Base-by-base conservation (phyloP, 2,113 vertebrate species). In the Lethenteron reissneri region DNA sequence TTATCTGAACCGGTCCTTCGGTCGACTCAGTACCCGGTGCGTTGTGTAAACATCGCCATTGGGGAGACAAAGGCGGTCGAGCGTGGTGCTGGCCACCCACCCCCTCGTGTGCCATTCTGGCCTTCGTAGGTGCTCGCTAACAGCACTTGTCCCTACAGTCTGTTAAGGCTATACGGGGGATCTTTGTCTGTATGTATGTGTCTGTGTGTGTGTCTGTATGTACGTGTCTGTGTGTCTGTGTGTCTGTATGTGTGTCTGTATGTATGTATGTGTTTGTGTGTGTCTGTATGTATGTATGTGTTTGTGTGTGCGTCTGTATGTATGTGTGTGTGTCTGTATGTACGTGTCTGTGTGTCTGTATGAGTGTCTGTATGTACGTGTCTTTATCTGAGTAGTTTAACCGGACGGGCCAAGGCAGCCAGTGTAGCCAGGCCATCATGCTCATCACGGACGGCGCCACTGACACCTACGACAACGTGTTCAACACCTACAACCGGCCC, bases 341-440 rank as follows among this genome's bases (percentile, higher is more conserved):
- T 64, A 19, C 3, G 60, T 64, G 60, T 64, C 14, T 64, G 60
- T 64, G 60, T 64, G 60, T 64, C 14, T 64, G 60, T 64, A 17
- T 64, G 3, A 3, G 41, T 41, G 41, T 41, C 25, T 41, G 41
- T 41, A 6, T 41, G 41, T 41, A 41, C 41, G 41, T 41, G 41
- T 41, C 41, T 41, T 41, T 41, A 8, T 68, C 62, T 21, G 21
- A 25, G 21, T 21, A 97, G 92, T 97, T 92, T 80, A 99, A 96
- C 73, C 85, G 90, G 77, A 95, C 92, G 1, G 94, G 92, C 71
- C 85, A 92, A 77, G 94, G 94, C 9, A 99, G 94, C 73, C 87
- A 87, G 75, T 99, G 94, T 75, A 99, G 91, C 78, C 91, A 99
- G 77, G 94, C 92, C 75, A 96, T 99, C 77, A 99, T 99, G 94